Base-by-base conservation (phyloP, 2,113 vertebrate species). In the Gracilinanus agilis region DNA sequence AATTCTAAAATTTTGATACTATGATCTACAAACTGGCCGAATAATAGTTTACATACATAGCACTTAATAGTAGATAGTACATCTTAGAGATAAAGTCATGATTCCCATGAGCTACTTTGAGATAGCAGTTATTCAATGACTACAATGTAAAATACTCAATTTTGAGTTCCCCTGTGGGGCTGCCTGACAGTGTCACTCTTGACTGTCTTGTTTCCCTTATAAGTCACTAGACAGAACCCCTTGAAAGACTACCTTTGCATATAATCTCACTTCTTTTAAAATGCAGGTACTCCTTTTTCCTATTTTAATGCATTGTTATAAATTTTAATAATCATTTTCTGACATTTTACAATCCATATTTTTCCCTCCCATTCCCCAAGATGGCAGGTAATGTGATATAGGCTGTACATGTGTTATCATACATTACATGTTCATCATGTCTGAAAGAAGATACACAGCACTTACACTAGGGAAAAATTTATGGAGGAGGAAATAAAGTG, bases 111-210 rank as follows among this genome's bases (percentile, higher is more conserved):
- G 40, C 11, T 34, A 49, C 24, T 21, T 3, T 24, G 91, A 54
- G 54, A 19, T 7, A 23, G 54, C 89, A 53, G 54, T 44, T 34
- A 19, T 9, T 92, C 0, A 0, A 44, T 49, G 53, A 53, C 12
- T 54, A 3, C 0, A 61, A 27, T 54, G 16, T 67, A 83, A 92
- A 53, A 49, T 0, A 25, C 7, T 12, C 1, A 12, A 53, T 34
- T 0, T 2, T 11, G 89, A 90, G 2, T 44, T 23, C 12, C 1
- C 29, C 7, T 12, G 3, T n/a, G 16, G 54, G 0, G 9, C 21
- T 4, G 27, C 7, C 44, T 53, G 27, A 2, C 0, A 54, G 53
- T 1, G 54, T 40, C 55, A 27, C 27, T 25, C 12, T 2, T 91
- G 44, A 25, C 44, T 49, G 55, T 23, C 23, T 53, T n/a, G 24